phyloP scores from a whole-genome alignment of 2,797 vertebrate genomes.

The Luscinia megarhynchos region DNA sequence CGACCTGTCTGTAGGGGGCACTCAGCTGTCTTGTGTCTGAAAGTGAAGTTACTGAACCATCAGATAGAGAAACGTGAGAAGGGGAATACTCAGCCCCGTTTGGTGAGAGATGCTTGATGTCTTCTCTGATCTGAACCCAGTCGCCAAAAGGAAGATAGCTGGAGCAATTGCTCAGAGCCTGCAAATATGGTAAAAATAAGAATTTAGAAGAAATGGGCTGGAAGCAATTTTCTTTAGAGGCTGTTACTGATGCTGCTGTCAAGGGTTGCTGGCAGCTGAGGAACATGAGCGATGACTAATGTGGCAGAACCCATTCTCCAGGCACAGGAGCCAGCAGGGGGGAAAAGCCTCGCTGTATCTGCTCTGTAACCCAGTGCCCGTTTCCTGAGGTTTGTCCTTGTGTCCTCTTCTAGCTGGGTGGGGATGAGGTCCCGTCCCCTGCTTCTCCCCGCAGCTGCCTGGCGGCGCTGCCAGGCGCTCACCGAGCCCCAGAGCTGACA shows the following conservation, averaged over 20 bases:
- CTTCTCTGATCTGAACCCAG: not conserved
- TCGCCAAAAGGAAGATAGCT: not conserved
- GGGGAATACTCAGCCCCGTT: not conserved
- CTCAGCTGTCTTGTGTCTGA: not conserved
- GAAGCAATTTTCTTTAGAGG: slow-evolving; percentile 38
- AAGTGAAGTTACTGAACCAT: not conserved
- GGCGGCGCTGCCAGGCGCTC: not conserved
- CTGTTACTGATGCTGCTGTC: slow-evolving; percentile 57
- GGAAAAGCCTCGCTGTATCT: rapidly evolving
- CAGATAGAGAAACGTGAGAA: not conserved
- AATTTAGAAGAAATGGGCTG: not conserved
- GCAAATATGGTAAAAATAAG: not conserved
- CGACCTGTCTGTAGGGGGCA: not conserved
- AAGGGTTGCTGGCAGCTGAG: slow-evolving; percentile 17
- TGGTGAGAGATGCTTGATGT: not conserved
- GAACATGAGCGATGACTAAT: not conserved
- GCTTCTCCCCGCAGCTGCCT: not conserved
- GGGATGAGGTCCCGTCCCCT: not conserved
- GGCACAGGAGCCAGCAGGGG: not conserved
- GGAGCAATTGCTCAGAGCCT: slow-evolving; percentile 52
- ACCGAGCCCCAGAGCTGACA: not conserved
- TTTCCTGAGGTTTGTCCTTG: not conserved
- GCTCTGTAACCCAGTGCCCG: rapidly evolving
- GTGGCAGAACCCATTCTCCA: not conserved
- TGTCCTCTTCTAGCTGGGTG: not conserved